phyloP scores from a whole-genome alignment of 1,140 invertebrate species.

The Drosophila yakuba region DNA sequence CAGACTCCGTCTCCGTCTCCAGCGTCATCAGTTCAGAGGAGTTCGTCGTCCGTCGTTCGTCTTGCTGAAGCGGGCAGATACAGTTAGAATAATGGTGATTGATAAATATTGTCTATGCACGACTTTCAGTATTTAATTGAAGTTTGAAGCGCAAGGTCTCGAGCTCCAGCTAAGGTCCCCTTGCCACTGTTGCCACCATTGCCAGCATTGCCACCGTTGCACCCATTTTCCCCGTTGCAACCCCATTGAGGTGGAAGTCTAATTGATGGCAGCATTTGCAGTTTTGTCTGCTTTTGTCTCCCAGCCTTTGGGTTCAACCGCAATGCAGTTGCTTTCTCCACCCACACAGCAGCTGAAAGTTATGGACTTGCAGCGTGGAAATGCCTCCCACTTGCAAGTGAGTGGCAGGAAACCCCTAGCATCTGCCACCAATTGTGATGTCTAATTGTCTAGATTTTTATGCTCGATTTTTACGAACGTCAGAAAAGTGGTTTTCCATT shows the following conservation, averaged over 20 bases:
- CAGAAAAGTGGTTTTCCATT: background rate
- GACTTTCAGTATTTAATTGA: slow-evolving; percentile 75
- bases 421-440: slow-evolving; percentile 46
- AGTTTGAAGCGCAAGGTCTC: slow-evolving; percentile 72
- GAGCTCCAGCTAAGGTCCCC: slow-evolving; percentile 4
- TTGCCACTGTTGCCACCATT: background rate
- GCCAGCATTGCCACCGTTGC: background rate
- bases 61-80: slow-evolving; percentile 36
- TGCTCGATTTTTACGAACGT: slow-evolving; percentile 37
- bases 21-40: slow-evolving; percentile 14
- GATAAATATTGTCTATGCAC: slow-evolving; percentile 81
- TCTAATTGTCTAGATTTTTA: slow-evolving; percentile 49
- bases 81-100: slow-evolving; percentile 83
- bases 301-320: slow-evolving; percentile 11
- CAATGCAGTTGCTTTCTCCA: slow-evolving; percentile 60
- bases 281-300: slow-evolving; percentile 43
- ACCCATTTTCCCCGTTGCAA: slow-evolving; percentile 19
- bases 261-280: slow-evolving; percentile 66
- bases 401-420: slow-evolving; percentile 23
- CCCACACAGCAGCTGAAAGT: slow-evolving; percentile 42
- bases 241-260: slow-evolving; percentile 47
- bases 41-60: slow-evolving; percentile 18
- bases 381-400: slow-evolving; percentile 1
- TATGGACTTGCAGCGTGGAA: background rate
- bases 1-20: slow-evolving; percentile 8